phyloP scores from a whole-genome alignment of 2,113 vertebrate species.

The Isurus oxyrinchus region DNA sequence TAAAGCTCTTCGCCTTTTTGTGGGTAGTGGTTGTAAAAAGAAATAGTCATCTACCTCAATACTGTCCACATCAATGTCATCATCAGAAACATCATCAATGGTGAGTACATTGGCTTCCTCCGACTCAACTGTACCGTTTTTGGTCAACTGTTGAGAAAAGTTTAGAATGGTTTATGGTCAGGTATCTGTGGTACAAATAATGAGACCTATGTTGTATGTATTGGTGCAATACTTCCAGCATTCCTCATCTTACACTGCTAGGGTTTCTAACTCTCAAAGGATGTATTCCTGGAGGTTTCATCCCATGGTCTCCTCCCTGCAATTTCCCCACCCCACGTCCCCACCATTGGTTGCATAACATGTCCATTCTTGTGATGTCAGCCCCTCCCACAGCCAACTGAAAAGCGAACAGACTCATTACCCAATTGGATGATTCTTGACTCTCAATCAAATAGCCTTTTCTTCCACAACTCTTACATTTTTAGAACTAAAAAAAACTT shows the following conservation, averaged over 20 bases:
- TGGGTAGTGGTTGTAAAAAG: slow-evolving; percentile 92
- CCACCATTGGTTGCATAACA: background rate
- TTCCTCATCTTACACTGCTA: background rate
- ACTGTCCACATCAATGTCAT: slow-evolving; percentile 85
- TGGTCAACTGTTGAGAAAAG: slow-evolving; percentile 68
- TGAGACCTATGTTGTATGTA: background rate
- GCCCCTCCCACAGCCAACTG: background rate
- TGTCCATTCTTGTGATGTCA: background rate
- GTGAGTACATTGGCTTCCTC: slow-evolving; percentile 84
- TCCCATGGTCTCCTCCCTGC: background rate
- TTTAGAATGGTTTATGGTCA: background rate
- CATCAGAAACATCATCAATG: slow-evolving; percentile 86
- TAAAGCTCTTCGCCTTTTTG: slow-evolving; percentile 82
- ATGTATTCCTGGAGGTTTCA: background rate
- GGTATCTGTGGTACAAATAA: background rate
- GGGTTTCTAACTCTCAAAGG: background rate
- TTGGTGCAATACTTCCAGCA: background rate
- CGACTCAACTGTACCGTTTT: slow-evolving; percentile 84
- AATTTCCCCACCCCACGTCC: background rate
- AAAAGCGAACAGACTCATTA: background rate
- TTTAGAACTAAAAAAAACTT: too few relatives aligned
- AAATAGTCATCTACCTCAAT: slow-evolving; percentile 95
- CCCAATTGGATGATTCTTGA: background rate
- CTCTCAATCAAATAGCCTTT: background rate
- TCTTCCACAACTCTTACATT: too few relatives aligned